Base-by-base conservation (phyloP, 2,888 invertebrate genomes). In the Andrena chrysosceles region DNA sequence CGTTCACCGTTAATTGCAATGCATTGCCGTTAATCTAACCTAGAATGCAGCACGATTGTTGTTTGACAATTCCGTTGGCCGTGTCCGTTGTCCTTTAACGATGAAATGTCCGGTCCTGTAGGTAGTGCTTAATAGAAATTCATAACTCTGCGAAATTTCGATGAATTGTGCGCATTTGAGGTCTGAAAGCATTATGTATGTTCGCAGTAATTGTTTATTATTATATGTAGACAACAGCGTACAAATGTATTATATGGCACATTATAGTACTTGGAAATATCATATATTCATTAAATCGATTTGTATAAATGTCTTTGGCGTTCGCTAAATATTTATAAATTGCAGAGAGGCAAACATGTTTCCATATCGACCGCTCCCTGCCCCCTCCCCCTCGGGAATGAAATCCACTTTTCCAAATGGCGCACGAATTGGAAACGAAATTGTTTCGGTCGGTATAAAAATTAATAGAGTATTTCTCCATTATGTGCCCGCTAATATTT, bases 11-110 rank as follows among this genome's bases (percentile, higher is more conserved):
- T 81, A 81, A 81, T 81, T 81, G 59, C 60, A 60, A 81, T 66
- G 60, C 59, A 63, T n/a, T 52, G 69, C 69, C 64, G 81, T 81
- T 81, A 73, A 81, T 81, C 74, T 60, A 81, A 81, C 54, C 74
- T 59, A 29, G 48, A 33, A 23, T 42, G 16, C 10, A 10, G 56
- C 48, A 3, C 31, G 29, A 52, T 66, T 67, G 60, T 56, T 56
- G 67, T 72, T 71, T 49, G 62, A 42, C 62, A 67, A 77, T 77
- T 66, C 54, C 16, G n/a, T 42, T 29, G 35, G 35, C 23, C 48
- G 29, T 48, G 63, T 64, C 33, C 1, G 48, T 26, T 10, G 59
- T 52, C 70, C 16, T n/a, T 31, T 16, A 13, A 33, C 70, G 56
- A 13, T 48, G 56, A 49, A 35, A 29, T 48, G 10, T 8, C 6